Percentiles rank a stretch among this genome's conserved stretches.
Conservation (phyloP, 1,140 invertebrate species). For the Apolygus lucorum region DNA sequence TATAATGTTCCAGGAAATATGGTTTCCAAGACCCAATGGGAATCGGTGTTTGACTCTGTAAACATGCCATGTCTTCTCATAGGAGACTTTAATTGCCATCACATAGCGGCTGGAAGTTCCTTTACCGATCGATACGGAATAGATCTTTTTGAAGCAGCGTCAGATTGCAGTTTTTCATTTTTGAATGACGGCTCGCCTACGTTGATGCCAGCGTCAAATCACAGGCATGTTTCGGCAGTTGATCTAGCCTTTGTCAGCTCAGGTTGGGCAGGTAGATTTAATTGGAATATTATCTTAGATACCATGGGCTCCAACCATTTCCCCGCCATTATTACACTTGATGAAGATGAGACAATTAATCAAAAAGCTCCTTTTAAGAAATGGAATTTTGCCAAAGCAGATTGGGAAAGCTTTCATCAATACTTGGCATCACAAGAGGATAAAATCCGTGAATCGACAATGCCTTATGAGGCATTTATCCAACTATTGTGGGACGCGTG, state of each 20-base stretch:
- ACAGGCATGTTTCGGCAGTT: not conserved
- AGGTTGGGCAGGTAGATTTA: not conserved
- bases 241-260: not conserved
- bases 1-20: not conserved
- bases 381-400: too few relatives aligned
- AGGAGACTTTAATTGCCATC: not conserved
- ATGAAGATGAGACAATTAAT: not conserved
- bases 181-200: slow-evolving; percentile 4
- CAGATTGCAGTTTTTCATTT: not conserved
- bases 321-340: not conserved
- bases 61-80: not conserved
- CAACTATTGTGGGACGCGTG: not conserved
- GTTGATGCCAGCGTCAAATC: not conserved
- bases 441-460: not conserved
- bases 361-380: not conserved
- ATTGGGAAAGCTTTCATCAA: not conserved
- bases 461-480: not conserved
- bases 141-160: not conserved
- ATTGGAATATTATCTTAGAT: not conserved
- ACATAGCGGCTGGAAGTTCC: not conserved
- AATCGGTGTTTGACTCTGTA: not conserved
- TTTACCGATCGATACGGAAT: not conserved
- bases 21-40: not conserved
- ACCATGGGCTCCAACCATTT: slow-evolving; percentile 10
- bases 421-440: not conserved